Base-by-base conservation (phyloP, 2,113 vertebrate species). In the Carassius auratus region DNA sequence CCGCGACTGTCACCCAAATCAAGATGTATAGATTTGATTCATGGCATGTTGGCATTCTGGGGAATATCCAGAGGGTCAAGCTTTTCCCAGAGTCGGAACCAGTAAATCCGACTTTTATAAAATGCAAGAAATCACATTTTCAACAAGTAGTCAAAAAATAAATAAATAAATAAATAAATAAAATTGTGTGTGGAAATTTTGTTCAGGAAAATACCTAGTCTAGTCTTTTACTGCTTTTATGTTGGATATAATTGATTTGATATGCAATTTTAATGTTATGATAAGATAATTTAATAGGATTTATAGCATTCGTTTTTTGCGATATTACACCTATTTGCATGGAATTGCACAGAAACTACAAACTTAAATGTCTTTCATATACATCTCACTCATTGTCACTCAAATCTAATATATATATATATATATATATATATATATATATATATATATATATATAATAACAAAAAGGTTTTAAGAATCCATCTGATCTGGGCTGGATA, bases 1-100 rank as follows among this genome's bases (percentile, higher is more conserved):
- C 78, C 55, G 15, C 66, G 85, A 84, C 86, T 86, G 87, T 89
- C 84, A 76, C 55, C 80, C 52, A 87, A 90, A 86, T 86, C 76
- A 85, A 86, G 85, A 88, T 84, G 73, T 87, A 85, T 88, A 69
- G 62, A 79, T 68, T 81, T 33, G 48, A 66, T 84, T 87, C 81
- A 77, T 81, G 64, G 73, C 76, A 62, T 21, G 38, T 66, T 42
- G 10, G 19, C 82, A 30, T 81, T 87, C 86, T 87, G 85, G 52
- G 73, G 78, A 87, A 87, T 73, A 88, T 86, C 62, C 33, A 55
- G 48, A 21, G 71, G 86, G 88, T 91, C 87, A 64, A 66, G 86
- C 50, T 83, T 82, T 89, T 88, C 86, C 86, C 87, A 89, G 79
- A 86, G 84, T 42, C 15, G 7, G 38, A 36, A 50, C 26, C 48